Base-by-base conservation (phyloP, 2,113 vertebrate species). In the Saimiri boliviensis region DNA sequence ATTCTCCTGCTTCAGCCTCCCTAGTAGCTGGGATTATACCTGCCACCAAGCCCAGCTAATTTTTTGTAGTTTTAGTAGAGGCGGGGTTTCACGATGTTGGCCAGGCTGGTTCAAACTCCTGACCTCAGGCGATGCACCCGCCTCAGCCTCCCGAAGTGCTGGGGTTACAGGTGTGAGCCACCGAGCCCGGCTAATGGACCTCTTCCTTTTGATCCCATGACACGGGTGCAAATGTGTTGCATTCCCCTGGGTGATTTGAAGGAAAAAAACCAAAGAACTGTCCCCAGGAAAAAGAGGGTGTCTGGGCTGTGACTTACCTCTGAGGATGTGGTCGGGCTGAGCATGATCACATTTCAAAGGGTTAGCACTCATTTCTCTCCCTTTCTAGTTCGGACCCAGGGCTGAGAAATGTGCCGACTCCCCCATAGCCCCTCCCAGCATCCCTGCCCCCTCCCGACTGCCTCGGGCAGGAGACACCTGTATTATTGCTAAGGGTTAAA, bases 401-500 rank as follows among this genome's bases (percentile, higher is more conserved):
- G 42, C 82, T 81, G 60, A 16, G 82, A 71, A 77, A 23, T 8
- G 27, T 11, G 23, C 4, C 0, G 77, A 56, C 25, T 42, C 63
- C 66, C 76, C 70, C 25, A 35, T 47, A 0, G 14, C 30, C 74
- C 58, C 73, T 19, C 90, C 85, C 54, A 9, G 82, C 40, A 7
- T n/a, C 47, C 80, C 95, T 5, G 4, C 71, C 96, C 81, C 71
- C 94, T 58, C 85, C 95, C 66, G 1, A n/a, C 94, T 11, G 58
- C 84, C 14, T 8, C 7, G 66, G 58, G 91, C 97, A 74, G 94
- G 97, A 49, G 97, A 97, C 95, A 97, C 97, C 97, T 97, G 94
- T 95, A 60, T 97, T 97, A 97, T 97, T 95, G 94, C 96, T 94
- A 97, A 97, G 97, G 98, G 98, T 98, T 98, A 97, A 97, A 98